Conservation (phyloP, 2,888 invertebrate genomes). For the Oegoconia quadripuncta region DNA sequence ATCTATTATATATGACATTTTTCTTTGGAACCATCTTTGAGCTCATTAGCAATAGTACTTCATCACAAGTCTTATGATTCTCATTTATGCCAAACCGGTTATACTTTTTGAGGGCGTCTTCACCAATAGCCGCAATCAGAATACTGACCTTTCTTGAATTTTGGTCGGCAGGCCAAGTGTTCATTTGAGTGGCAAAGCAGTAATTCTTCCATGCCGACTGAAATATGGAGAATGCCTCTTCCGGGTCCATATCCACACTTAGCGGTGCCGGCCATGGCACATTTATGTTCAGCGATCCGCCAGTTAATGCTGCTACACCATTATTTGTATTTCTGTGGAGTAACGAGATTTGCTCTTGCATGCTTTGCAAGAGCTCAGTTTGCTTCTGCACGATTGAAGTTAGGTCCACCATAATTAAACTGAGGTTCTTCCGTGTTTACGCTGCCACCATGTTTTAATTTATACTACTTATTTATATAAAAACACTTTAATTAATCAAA, state of each 20-base stretch:
- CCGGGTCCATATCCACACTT: neutral
- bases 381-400: too few relatives aligned
- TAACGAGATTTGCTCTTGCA: too few relatives aligned
- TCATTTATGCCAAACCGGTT: neutral
- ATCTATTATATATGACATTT: neutral
- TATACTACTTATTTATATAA: too few relatives aligned
- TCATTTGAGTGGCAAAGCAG: neutral
- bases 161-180: neutral
- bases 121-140: slow-evolving; percentile 3
- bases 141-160: neutral
- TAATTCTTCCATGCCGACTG: slow-evolving; percentile 3
- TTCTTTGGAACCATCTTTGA: neutral
- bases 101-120: slow-evolving; percentile 4
- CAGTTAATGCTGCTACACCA: too few relatives aligned
- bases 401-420: too few relatives aligned
- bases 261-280: slow-evolving; percentile 4
- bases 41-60: neutral
- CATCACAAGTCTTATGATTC: neutral
- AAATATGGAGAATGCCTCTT: slow-evolving; percentile 2
- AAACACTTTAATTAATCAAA: too few relatives aligned
- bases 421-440: too few relatives aligned
- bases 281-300: slow-evolving; percentile 2
- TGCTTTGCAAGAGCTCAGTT: too few relatives aligned
- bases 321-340: too few relatives aligned
- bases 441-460: too few relatives aligned